Base-by-base conservation (phyloP, 2,888 invertebrate species). In the Drosophila austrosaltans region DNA sequence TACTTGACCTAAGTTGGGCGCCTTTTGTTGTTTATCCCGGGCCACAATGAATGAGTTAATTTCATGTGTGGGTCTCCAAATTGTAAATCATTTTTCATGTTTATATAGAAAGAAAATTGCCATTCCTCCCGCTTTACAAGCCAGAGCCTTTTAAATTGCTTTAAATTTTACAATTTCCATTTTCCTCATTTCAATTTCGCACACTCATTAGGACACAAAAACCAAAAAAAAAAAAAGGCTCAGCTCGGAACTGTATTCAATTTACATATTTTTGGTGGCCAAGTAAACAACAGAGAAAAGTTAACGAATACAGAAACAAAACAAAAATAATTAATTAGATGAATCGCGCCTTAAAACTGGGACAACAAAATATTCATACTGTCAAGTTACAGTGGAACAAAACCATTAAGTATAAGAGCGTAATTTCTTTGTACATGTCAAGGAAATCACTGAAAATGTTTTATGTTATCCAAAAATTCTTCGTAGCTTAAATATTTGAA, bases 31-130 rank as follows among this genome's bases (percentile, higher is more conserved):
- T 83, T 79, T 79, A 71, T 74, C 75, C 74, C 75, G 57, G 63
- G 70, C 87, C 85, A 54, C 82, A 84, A 82, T 75, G 80, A 83
- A 87, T 84, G 84, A 82, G 87, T 87, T 83, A 84, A 83, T 83
- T 86, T 87, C 65, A 82, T 77, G 80, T 78, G 77, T 78, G 77
- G 75, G 75, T 67, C 62, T 75, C 70, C 53, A 77, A 76, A 78
- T 70, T 76, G 72, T 66, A 53, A 57, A 68, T 53, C 82, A 81
- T 83, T 83, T 86, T 65, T 83, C 74, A 83, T 66, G 68, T 68
- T 60, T 63, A 48, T 73, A 30, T 28, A 3, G 6, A 53, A 63
- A 67, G 25, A 63, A 62, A 44, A 57, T 53, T 44, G 36, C 42
- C 53, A 30, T 48, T 59, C 53, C 7, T 60, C 16, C 40, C 16